Evolutionary conservation across 2,888 invertebrate species (phyloP), one percentile per base, ranked within the genome.

Genomic region (Bedellia somnulentella): DNA sequence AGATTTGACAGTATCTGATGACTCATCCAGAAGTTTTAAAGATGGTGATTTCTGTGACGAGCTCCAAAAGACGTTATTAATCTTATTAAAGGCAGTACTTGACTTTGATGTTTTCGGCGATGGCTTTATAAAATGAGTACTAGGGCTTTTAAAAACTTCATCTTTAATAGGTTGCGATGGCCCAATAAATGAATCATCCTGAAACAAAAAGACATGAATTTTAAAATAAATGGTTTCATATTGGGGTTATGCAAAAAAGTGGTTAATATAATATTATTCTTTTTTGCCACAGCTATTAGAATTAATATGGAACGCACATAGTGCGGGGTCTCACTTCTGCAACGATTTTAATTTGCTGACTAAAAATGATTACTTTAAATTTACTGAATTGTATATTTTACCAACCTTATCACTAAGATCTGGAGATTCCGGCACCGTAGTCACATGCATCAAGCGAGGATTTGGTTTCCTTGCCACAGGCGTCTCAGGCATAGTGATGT

Each of bases 351-450:
- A n/a, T n/a, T n/a, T n/a, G n/a, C n/a, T n/a, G n/a, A n/a, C n/a
- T n/a, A n/a, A n/a, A n/a, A n/a, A n/a, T n/a, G n/a, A n/a, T n/a
- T n/a, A n/a, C n/a, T n/a, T n/a, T n/a, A n/a, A n/a, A n/a, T n/a
- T n/a, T n/a, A n/a, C n/a, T n/a, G n/a, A n/a, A n/a, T n/a, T n/a
- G n/a, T 26, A 5, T 10, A 24, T 15, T 5, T n/a, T 10, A 40
- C 45, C 41, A 46, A 71, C 71, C 48, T 45, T 57, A 35, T 71
- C 70, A 42, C 71, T 73, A 30, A 63, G 53, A 46, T 75, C 71
- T 2, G 73, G 73, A 3, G 73, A 71, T 36, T 73, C 71, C 0
- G 71, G 73, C 36, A 71, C 46, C 8, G 52, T 49, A 3, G 56
- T 64, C 1, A 40, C 44, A 2, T 51, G 45, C 10, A 26, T 40